Conservation (phyloP, 2,888 invertebrate genomes). For the Scrobipalpa atriplicella region DNA sequence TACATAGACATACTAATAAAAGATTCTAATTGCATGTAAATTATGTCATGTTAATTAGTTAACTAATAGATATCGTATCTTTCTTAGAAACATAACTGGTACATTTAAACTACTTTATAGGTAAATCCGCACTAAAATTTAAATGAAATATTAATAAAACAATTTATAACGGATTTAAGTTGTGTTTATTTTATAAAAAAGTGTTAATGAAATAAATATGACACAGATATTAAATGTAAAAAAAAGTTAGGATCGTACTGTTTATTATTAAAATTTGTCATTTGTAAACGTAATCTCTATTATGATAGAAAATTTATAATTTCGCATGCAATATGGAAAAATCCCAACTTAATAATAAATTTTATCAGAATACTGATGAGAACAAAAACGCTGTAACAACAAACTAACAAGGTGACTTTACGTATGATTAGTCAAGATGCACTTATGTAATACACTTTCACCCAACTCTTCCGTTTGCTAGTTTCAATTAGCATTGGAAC, state of each 20-base stretch:
- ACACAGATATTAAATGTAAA: no score
- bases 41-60: no score
- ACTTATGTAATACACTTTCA: constrained; percentile 69
- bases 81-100: neutral
- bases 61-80: no score
- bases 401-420: constrained; percentile 34
- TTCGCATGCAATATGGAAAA: neutral
- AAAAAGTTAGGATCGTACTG: no score
- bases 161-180: no score
- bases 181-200: no score
- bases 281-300: neutral
- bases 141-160: no score
- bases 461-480: constrained; percentile 58
- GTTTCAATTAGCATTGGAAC: constrained; percentile 70
- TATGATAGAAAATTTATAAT: neutral
- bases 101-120: neutral
- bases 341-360: neutral
- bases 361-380: neutral
- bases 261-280: no score
- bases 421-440: constrained; percentile 48
- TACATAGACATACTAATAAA: neutral
- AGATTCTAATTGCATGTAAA: neutral
- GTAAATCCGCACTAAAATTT: neutral
- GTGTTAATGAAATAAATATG: no score
- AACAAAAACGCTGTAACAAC: constrained; percentile 24